These are phyloP conservation scores for Helicorthomorpha holstii DNA, from an alignment of 1,140 invertebrate genomes.

Conservation along the genomic window DNA sequence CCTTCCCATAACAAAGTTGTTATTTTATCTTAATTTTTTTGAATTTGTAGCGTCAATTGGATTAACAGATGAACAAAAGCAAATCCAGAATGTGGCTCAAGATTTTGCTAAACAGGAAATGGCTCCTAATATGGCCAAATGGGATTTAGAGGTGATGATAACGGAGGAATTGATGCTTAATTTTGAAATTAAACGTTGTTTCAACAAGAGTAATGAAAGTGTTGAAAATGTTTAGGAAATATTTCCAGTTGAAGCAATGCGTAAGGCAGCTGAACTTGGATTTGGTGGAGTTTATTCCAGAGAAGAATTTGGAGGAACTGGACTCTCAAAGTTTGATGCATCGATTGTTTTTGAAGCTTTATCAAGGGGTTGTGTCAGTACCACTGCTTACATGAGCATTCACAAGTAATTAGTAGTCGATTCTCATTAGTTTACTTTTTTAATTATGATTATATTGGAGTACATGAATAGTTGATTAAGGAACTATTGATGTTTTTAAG, in stretches of 20 bases:
- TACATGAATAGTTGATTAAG: too few species aligned
- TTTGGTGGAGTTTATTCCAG: constrained; percentile 40
- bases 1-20: too few species aligned
- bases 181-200: constrained; percentile 5
- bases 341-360: constrained; percentile 45
- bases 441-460: too few species aligned
- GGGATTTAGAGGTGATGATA: constrained; percentile 35
- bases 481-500: too few species aligned
- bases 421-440: constrained; percentile 1
- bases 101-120: constrained; percentile 41
- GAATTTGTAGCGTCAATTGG: constrained; percentile 26
- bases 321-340: constrained; percentile 35
- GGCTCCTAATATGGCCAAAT: constrained; percentile 38
- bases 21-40: background rate
- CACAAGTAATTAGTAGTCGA: constrained; percentile 32
- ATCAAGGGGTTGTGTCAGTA: constrained; percentile 38
- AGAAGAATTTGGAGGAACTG: constrained; percentile 38
- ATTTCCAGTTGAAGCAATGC: constrained; percentile 26
- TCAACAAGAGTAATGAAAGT: background rate
- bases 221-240: constrained; percentile 16
- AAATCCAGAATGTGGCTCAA: constrained; percentile 35
- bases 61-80: constrained; percentile 34
- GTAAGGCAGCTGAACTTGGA: constrained; percentile 33
- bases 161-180: background rate
- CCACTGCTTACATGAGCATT: constrained; percentile 43